These are phyloP conservation scores for Podarcis siculus DNA, from an alignment of 2,797 vertebrate genomes.

Conservation along the genomic window DNA sequence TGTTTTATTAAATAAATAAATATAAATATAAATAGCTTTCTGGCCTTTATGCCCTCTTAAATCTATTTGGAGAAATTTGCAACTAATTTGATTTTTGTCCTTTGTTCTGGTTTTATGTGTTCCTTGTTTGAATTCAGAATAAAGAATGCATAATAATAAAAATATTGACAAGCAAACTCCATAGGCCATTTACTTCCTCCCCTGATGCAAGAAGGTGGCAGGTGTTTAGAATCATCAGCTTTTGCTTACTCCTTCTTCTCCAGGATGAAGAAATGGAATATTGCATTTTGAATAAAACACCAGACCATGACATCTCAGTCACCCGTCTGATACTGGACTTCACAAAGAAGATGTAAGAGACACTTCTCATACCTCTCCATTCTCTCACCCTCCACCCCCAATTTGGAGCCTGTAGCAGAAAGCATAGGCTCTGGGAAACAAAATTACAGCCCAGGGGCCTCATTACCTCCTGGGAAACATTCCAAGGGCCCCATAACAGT, in stretches of 20 bases:
- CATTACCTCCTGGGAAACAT: no score
- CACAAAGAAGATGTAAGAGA: conserved; percentile 75
- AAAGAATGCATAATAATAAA: no score
- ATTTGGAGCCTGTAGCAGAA: neutral
- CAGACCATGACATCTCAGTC: conserved; percentile 75
- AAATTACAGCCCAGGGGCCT: no score
- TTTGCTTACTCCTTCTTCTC: conserved; percentile 30
- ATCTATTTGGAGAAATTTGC: no score
- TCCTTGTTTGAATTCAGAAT: no score
- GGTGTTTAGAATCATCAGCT: neutral
- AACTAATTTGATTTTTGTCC: no score
- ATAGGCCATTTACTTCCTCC: neutral
- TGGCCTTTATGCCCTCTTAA: no score
- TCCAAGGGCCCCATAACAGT: no score
- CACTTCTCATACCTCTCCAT: neutral
- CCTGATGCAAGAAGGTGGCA: no score
- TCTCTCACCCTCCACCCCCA: neutral
- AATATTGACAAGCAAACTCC: neutral
- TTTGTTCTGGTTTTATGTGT: no score
- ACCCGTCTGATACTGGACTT: conserved; percentile 83
- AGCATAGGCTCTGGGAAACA: neutral
- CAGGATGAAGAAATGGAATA: conserved; percentile 86
- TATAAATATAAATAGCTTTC: no score
- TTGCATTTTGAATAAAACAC: conserved; percentile 82
- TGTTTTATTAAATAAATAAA: no score